phyloP scores from a whole-genome alignment of 2,888 invertebrate species.

The Trissolcus brochymenae region DNA sequence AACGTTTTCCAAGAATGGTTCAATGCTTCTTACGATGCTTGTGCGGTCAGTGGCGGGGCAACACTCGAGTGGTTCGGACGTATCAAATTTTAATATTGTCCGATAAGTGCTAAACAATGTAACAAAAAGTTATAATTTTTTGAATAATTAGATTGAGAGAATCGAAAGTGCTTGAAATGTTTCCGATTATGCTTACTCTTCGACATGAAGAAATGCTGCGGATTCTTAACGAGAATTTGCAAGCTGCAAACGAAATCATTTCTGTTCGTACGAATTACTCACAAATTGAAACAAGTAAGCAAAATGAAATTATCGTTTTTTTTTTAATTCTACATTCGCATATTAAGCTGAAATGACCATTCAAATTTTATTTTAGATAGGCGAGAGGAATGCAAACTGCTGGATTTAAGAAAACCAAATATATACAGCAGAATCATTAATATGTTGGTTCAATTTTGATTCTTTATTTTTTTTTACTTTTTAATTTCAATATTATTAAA shows the following conservation, averaged over 20 bases:
- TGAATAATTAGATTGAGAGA: background rate
- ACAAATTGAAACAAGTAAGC: no score
- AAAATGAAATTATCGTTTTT: no score
- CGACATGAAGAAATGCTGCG: constrained; percentile 23
- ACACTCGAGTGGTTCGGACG: constrained; percentile 10
- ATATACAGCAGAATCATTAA: constrained; percentile 20
- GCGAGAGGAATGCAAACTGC: constrained; percentile 4
- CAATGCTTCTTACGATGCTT: constrained; percentile 17
- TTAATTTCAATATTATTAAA: constrained; percentile 2
- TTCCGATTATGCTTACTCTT: constrained; percentile 12
- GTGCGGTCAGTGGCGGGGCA: constrained; percentile 20
- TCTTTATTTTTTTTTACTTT: background rate
- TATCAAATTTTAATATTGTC: background rate
- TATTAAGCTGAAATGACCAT: background rate
- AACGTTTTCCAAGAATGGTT: constrained; percentile 15
- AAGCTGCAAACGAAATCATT: constrained; percentile 6
- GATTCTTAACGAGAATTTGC: constrained; percentile 16
- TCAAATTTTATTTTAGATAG: background rate
- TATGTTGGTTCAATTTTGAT: constrained; percentile 6
- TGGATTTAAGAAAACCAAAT: constrained; percentile 24
- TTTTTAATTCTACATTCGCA: background rate
- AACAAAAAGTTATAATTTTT: background rate
- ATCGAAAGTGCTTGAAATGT: background rate
- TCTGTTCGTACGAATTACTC: no score
- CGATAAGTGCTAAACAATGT: background rate